These are phyloP conservation scores for Caradrina clavipalpis DNA, from an alignment of 2,888 invertebrate genomes.

Conservation along the genomic window DNA sequence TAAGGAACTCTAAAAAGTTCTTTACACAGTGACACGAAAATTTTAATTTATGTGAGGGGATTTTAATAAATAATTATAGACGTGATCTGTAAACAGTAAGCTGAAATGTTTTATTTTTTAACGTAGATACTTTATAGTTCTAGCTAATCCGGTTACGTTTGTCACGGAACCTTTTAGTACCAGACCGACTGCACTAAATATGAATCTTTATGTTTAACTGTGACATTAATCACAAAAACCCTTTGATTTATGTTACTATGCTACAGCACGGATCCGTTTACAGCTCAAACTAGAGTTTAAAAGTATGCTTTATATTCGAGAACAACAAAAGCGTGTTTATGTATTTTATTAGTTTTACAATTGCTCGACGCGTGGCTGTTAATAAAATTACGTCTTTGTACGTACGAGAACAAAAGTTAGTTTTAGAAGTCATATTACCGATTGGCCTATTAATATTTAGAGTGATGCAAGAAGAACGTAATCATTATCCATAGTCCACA, in stretches of 20 bases:
- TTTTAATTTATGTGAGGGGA: slow-evolving; percentile 85
- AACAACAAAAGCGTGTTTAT: slow-evolving; percentile 80
- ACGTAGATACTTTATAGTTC: slow-evolving; percentile 76
- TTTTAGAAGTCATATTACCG: slow-evolving; percentile 46
- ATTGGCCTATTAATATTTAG: slow-evolving; percentile 27
- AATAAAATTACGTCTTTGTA: slow-evolving; percentile 54
- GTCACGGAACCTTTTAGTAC: slow-evolving; percentile 77
- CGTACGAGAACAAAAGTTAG: slow-evolving; percentile 66
- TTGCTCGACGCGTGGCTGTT: slow-evolving; percentile 69
- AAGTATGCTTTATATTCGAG: slow-evolving; percentile 68
- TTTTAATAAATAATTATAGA: slow-evolving; percentile 86
- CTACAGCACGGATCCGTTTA: slow-evolving; percentile 77
- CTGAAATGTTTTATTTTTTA: slow-evolving; percentile 83
- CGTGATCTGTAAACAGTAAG: slow-evolving; percentile 85
- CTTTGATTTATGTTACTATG: slow-evolving; percentile 82
- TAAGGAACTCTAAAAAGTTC: slow-evolving; percentile 65
- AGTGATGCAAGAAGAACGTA: slow-evolving; percentile 44
- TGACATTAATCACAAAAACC: slow-evolving; percentile 90
- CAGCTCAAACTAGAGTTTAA: slow-evolving; percentile 75
- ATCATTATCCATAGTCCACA: slow-evolving; percentile 57
- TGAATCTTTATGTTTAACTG: slow-evolving; percentile 86
- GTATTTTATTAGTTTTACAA: slow-evolving; percentile 77
- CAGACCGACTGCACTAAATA: slow-evolving; percentile 84
- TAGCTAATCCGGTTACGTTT: slow-evolving; percentile 76
- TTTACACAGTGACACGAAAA: slow-evolving; percentile 57